phyloP scores from a whole-genome alignment of 2,113 vertebrate species.

The Planiliza haematocheilus region DNA sequence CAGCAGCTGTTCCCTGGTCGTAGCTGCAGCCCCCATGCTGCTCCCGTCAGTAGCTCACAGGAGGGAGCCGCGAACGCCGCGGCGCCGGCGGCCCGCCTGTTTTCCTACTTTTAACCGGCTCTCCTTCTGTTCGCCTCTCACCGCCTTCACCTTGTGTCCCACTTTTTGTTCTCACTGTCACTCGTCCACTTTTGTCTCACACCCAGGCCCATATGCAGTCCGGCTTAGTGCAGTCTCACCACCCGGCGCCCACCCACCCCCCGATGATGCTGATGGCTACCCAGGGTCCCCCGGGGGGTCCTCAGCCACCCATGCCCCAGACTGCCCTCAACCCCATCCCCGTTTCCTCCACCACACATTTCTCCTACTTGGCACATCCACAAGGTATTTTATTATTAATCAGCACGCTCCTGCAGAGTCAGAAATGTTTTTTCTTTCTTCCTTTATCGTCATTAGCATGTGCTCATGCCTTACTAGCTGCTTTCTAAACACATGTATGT shows the following conservation, averaged over 20 bases:
- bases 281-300: conserved; percentile 92
- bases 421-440: background rate
- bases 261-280: conserved; percentile 99
- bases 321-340: conserved; percentile 97
- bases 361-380: conserved; percentile 85
- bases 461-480: too few relatives aligned
- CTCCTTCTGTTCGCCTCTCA: conserved; percentile 1
- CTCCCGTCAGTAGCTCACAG: background rate
- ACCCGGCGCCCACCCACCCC: conserved; percentile 89
- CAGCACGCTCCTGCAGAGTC: background rate
- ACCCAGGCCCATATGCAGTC: conserved; percentile 98
- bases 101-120: conserved; percentile 2
- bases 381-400: conserved; percentile 67
- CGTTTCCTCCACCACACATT: conserved; percentile 84
- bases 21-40: background rate
- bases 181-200: conserved; percentile 1
- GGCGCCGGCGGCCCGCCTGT: background rate
- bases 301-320: conserved; percentile 93
- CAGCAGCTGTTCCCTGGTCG: too few relatives aligned
- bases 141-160: conserved; percentile 2
- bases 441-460: background rate
- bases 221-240: conserved; percentile 96
- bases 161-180: background rate
- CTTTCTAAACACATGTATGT: too few relatives aligned
- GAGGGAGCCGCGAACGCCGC: background rate